phyloP scores from a whole-genome alignment of 2,888 invertebrate genomes.

The Ryuthela nishihirai region DNA sequence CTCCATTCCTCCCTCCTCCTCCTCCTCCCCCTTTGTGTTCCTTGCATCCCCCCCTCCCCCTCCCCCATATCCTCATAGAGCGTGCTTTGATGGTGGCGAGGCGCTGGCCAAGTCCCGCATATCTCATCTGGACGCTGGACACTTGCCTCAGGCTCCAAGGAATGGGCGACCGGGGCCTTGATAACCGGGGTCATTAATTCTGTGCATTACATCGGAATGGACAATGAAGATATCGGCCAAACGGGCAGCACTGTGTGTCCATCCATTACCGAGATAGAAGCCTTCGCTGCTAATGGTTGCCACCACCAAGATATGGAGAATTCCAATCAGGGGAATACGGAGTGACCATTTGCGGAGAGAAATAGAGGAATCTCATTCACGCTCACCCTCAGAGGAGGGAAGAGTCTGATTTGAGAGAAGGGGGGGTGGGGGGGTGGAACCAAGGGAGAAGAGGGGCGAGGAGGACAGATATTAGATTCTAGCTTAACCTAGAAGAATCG shows the following conservation, averaged over 20 bases:
- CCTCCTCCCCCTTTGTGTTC: not conserved
- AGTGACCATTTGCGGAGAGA: too few species aligned
- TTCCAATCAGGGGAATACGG: slow-evolving; percentile 39
- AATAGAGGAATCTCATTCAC: too few species aligned
- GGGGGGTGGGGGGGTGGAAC: too few species aligned
- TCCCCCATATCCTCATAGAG: too few species aligned
- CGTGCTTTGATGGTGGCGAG: too few species aligned
- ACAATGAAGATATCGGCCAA: slow-evolving; percentile 35
- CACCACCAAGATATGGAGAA: slow-evolving; percentile 25
- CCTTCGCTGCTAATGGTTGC: slow-evolving; percentile 37
- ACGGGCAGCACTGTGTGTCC: slow-evolving; percentile 8
- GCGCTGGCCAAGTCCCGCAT: too few species aligned
- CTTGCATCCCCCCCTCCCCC: too few species aligned
- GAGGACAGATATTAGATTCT: too few species aligned
- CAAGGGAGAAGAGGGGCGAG: too few species aligned
- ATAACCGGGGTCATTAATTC: slow-evolving; percentile 35
- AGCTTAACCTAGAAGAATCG: too few species aligned
- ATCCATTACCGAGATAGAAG: slow-evolving; percentile 36
- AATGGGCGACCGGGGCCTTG: slow-evolving; percentile 17
- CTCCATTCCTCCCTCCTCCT: slow-evolving; percentile 5
- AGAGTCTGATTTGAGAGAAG: too few species aligned
- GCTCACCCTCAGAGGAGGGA: too few species aligned
- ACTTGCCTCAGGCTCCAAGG: slow-evolving; percentile 19
- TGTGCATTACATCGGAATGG: slow-evolving; percentile 39
- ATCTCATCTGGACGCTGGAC: slow-evolving; percentile 33